Conservation (phyloP, 1,140 invertebrate species). For the Mycetomoellerius zeteki region DNA sequence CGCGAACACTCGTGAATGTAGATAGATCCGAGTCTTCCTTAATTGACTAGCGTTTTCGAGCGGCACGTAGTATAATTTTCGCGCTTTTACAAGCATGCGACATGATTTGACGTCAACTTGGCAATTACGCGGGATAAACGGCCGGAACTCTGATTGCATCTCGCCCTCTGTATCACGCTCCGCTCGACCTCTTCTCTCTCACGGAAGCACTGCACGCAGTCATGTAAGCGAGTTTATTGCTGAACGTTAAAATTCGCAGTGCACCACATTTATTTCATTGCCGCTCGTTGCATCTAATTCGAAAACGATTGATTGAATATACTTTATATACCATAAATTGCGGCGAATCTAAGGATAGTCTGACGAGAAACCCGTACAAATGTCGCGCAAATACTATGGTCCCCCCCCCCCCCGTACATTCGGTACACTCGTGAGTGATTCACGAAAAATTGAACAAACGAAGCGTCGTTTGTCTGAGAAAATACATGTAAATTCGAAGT, state of each 20-base stretch:
- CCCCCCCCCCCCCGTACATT: not conserved
- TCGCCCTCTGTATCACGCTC: not conserved
- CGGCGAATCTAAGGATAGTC: slow-evolving; percentile 28
- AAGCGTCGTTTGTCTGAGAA: slow-evolving; percentile 6
- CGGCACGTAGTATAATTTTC: slow-evolving; percentile 13
- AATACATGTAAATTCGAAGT: slow-evolving; percentile 27
- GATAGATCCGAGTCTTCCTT: slow-evolving; percentile 52
- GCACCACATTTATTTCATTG: slow-evolving; percentile 54
- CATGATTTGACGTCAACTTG: slow-evolving; percentile 24
- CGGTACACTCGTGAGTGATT: not conserved
- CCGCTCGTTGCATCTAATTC: slow-evolving; percentile 60
- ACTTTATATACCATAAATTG: slow-evolving; percentile 23
- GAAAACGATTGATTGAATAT: slow-evolving; percentile 27
- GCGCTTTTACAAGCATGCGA: not conserved
- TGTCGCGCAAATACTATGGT: slow-evolving; percentile 16
- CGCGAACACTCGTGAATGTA: slow-evolving; percentile 30
- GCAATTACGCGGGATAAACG: slow-evolving; percentile 11
- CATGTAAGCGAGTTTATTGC: slow-evolving; percentile 74
- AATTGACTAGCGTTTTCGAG: slow-evolving; percentile 69
- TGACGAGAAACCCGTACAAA: slow-evolving; percentile 41
- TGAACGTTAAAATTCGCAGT: slow-evolving; percentile 68
- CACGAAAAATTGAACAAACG: not conserved
- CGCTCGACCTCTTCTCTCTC: not conserved
- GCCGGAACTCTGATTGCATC: slow-evolving; percentile 6
- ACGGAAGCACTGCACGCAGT: slow-evolving; percentile 70